phyloP scores from a whole-genome alignment of 2,888 invertebrate species.

The Dichetophora obliterata region DNA sequence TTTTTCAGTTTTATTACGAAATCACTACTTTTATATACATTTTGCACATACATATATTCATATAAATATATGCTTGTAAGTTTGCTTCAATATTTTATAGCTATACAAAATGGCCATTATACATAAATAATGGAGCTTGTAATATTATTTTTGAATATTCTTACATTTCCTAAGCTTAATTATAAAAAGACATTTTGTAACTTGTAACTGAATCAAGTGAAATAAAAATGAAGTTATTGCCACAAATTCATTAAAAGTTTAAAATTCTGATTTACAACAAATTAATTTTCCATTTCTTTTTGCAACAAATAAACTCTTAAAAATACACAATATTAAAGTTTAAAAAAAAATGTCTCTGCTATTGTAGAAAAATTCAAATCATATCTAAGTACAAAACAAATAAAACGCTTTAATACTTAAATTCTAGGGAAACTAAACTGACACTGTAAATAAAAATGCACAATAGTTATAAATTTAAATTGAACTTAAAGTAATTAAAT shows the following conservation, averaged over 20 bases:
- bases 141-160: neutral
- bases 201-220: neutral
- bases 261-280: neutral
- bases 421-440: too few relatives aligned
- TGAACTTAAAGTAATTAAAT: too few relatives aligned
- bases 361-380: too few relatives aligned
- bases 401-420: too few relatives aligned
- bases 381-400: too few relatives aligned
- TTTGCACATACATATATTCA: neutral
- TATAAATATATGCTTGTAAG: neutral
- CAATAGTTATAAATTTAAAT: too few relatives aligned
- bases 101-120: neutral
- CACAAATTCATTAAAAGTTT: neutral
- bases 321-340: too few relatives aligned
- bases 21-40: neutral
- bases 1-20: neutral
- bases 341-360: too few relatives aligned
- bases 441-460: too few relatives aligned
- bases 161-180: neutral
- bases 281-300: neutral
- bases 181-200: constrained; percentile 7
- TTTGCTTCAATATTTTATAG: neutral
- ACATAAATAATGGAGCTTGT: too few relatives aligned
- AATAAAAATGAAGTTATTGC: too few relatives aligned
- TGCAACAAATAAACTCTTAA: neutral